Base-by-base conservation (phyloP, 2,113 vertebrate genomes). In the Dasyornis broadbenti region DNA sequence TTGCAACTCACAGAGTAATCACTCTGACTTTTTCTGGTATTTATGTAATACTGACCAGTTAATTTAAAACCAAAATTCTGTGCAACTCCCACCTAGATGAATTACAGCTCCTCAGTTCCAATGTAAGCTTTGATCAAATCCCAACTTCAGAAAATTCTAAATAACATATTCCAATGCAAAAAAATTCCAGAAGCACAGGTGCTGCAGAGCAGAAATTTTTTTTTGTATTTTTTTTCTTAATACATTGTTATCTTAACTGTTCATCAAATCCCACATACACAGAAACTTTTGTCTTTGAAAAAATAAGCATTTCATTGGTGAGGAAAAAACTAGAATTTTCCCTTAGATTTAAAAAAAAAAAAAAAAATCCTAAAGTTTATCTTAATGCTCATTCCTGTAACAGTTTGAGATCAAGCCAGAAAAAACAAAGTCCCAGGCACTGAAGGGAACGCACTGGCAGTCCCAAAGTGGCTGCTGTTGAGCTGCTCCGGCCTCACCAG, bases 381-480 rank as follows among this genome's bases (percentile, higher is more conserved):
- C 44, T 20, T 37, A 54, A 42, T 3, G 2, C 9, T 28, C 66
- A 3, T 40, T 56, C 14, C 18, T 50, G 0, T 10, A 78, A 37
- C 17, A 40, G 8, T 26, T 78, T 50, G 63, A 78, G 37, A 54
- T 53, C 52, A 91, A 64, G 10, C 6, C 15, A 61, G 56, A 60
- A 61, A 61, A n/a, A 20, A 10, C 5, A 1, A 44, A 90, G 33
- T 8, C 15, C n/a, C n/a, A 63, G 17, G 4, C 12, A 2, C 26
- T 23, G 39, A 49, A 61, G 19, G 2, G 49, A 39, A 19, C 24
- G 16, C 12, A 1, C 2, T 31, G 9, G 12, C 35, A 40, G 20
- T 16, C 47, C n/a, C 1, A 0, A 5, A 10, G 21, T 1, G 0
- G 14, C n/a, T 9, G 5, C 5, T 3, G 6, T 1, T 1, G 35